Evolutionary conservation across 2,888 invertebrate genomes (phyloP).

Genomic region (Apamea epomidion): DNA sequence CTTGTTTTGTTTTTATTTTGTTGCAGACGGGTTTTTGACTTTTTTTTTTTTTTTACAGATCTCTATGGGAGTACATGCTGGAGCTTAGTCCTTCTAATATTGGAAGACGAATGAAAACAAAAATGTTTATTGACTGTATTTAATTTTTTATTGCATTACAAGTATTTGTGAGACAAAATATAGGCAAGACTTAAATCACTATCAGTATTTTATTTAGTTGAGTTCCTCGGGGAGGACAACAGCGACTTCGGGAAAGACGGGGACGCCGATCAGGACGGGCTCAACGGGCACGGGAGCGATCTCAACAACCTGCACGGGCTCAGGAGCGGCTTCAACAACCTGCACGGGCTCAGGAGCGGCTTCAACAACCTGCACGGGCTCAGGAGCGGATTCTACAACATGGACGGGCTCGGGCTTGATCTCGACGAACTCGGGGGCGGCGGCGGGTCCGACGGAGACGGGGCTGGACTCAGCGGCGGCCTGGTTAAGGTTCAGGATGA

Average conservation of each 20-base stretch:
- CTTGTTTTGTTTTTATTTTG: too few species aligned
- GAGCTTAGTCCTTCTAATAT: too few species aligned
- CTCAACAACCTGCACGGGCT: conserved; percentile 37
- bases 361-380: conserved; percentile 43
- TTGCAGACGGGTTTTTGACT: too few species aligned
- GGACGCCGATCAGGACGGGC: conserved; percentile 55
- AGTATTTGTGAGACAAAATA: too few species aligned
- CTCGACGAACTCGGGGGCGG: conserved; percentile 13
- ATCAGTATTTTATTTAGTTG: conserved; percentile 53
- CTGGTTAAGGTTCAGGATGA: conserved; percentile 71
- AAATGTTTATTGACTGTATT: too few species aligned
- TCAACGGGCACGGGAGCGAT: conserved; percentile 50
- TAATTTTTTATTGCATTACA: too few species aligned
- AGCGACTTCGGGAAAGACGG: conserved; percentile 66
- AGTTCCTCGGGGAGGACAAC: conserved; percentile 68
- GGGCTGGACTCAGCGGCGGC: conserved; percentile 31
- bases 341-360: conserved; percentile 45
- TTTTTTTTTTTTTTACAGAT: too few species aligned
- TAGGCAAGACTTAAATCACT: too few species aligned
- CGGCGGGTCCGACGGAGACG: conserved; percentile 43
- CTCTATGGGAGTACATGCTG: too few species aligned
- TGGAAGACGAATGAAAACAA: too few species aligned
- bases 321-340: conserved; percentile 35
- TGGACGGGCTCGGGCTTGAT: conserved; percentile 39
- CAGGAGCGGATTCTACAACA: neutral